Base-by-base conservation (phyloP, 2,113 vertebrate species). In the Chloroceryle aenea region DNA sequence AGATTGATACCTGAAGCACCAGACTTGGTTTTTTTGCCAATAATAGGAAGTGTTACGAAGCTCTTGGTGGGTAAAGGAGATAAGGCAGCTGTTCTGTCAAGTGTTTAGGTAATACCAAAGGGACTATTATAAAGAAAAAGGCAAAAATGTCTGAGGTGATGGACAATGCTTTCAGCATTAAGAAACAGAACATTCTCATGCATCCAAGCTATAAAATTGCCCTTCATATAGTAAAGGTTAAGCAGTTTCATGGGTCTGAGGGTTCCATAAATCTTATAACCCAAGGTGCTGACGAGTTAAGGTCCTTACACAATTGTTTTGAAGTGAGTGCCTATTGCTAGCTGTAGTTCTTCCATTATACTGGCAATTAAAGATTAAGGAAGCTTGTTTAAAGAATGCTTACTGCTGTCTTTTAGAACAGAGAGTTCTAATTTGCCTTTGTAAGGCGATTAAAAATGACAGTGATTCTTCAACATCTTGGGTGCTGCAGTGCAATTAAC, bases 281-380 rank as follows among this genome's bases (percentile, higher is more conserved):
- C 63, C 38, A 38, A 67, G 18, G 8, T 79, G 16, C 22, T 68
- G 71, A 84, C 78, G 59, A 96, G 19, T 30, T 69, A 85, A 10
- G 36, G 32, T 86, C 47, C 55, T 83, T 50, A 76, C 11, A 76
- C 23, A 3, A 78, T 45, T 52, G 13, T 86, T 95, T 94, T 86
- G 86, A 94, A 96, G 75, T 43, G 50, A 80, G 38, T 89, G 58
- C 56, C 59, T 85, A 45, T 43, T 93, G 45, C n/a, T 90, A 67
- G 48, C n/a, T 89, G n/a, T 59, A 76, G 79, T 90, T 92, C 38
- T 91, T 95, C 71, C 74, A 75, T 95, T 96, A 76, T 10, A 72
- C 18, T 68, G 72, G 58, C n/a, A 96, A 94, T 80, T 87, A 90
- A 95, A 93, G 58, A 73, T 66, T 68, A 75, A 87, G 69, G 59